Evolutionary conservation across 1,140 invertebrate species (phyloP).

Genomic region (Leptinotarsa texana): DNA sequence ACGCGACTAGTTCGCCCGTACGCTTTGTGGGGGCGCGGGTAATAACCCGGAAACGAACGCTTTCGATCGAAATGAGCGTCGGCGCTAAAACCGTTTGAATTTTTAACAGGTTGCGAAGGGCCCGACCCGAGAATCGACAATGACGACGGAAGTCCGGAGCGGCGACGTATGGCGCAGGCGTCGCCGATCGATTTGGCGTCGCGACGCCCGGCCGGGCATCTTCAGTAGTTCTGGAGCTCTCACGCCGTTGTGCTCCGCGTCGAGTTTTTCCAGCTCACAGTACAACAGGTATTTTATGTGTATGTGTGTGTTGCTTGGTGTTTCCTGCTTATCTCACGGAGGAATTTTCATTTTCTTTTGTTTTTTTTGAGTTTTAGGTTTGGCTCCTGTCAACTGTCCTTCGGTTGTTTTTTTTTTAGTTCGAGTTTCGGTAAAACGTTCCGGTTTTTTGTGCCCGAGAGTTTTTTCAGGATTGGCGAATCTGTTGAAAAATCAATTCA

Average conservation of each 20-base stretch:
- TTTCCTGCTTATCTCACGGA: neutral
- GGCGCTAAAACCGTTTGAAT: neutral
- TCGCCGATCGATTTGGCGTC: conserved; percentile 48
- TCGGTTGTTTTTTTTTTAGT: neutral
- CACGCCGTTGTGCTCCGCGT: conserved; percentile 28
- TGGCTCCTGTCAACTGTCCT: neutral
- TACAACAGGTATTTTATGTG: conserved; percentile 44
- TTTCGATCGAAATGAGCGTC: no score
- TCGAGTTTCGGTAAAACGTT: neutral
- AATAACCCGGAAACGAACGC: no score
- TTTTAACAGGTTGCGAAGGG: neutral
- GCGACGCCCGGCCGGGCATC: conserved; percentile 37
- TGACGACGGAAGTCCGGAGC: conserved; percentile 11
- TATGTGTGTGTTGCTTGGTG: conserved; percentile 1
- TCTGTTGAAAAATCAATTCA: no score
- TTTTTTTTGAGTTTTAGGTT: neutral
- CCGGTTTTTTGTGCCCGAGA: no score
- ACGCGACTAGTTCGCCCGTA: no score
- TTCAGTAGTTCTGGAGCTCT: conserved; percentile 46
- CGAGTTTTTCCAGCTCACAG: conserved; percentile 21
- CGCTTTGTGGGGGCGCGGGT: no score
- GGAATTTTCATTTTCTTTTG: neutral
- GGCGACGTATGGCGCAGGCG: conserved; percentile 36
- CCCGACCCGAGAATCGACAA: conserved; percentile 1
- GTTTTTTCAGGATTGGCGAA: no score